Conservation (phyloP, 1,140 invertebrate genomes). For the Neodiprion virginianus region DNA sequence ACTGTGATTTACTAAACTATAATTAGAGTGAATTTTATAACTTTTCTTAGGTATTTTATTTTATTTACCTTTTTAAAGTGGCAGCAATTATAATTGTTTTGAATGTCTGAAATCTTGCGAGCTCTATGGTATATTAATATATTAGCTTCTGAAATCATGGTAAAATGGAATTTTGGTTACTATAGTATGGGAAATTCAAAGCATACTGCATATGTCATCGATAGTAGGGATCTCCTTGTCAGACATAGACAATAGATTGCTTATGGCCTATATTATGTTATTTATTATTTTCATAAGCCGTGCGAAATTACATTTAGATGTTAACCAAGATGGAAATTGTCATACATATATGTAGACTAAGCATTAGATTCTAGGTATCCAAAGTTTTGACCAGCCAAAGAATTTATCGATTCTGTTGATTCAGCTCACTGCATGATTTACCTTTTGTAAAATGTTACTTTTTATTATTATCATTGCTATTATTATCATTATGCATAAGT, state of each 20-base stretch:
- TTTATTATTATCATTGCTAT: neutral
- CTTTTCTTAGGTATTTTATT: neutral
- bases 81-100: neutral
- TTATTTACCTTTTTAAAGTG: neutral
- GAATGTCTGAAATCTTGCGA: neutral
- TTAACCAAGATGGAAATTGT: neutral
- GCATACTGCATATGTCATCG: neutral
- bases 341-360: conserved; percentile 6
- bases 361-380: conserved; percentile 8
- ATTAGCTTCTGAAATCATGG: neutral
- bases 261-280: conserved; percentile 4
- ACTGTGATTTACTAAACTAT: neutral
- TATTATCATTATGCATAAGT: conserved; percentile 10
- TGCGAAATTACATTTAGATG: neutral
- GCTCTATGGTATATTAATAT: neutral
- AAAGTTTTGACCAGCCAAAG: conserved; percentile 13
- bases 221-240: neutral
- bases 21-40: neutral
- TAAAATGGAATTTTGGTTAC: neutral
- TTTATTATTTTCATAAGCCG: neutral
- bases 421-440: conserved; percentile 3
- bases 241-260: neutral
- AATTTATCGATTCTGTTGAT: conserved; percentile 10
- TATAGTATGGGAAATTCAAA: neutral
- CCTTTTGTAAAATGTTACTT: conserved; percentile 11